phyloP scores from a whole-genome alignment of 2,797 vertebrate species.

The Aeoliscus strigatus region DNA sequence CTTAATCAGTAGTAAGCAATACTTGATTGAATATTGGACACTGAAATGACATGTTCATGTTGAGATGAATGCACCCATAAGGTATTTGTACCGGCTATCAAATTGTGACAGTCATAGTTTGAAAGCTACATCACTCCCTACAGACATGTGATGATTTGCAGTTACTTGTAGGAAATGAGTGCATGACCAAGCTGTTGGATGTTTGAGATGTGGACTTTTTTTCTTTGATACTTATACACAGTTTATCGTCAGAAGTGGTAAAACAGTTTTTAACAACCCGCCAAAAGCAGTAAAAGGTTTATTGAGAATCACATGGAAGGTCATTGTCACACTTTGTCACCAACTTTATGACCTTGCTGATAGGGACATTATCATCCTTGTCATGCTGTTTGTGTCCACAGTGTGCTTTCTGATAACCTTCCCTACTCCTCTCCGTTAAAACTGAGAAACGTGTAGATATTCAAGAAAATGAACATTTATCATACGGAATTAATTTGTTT shows the following conservation, averaged over 20 bases:
- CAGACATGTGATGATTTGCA: too few species aligned
- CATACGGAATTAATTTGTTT: not conserved
- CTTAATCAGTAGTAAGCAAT: constrained; percentile 11
- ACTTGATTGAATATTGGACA: constrained; percentile 18
- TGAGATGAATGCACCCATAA: too few species aligned
- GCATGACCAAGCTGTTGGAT: too few species aligned
- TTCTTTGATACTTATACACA: too few species aligned
- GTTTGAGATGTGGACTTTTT: too few species aligned
- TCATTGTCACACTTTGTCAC: constrained; percentile 2
- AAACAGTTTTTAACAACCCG: too few species aligned
- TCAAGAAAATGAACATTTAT: constrained; percentile 2
- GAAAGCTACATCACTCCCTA: too few species aligned
- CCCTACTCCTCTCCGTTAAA: not conserved
- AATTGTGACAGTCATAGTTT: too few species aligned
- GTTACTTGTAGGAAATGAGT: too few species aligned
- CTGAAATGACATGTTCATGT: not conserved
- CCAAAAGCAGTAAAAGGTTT: not conserved
- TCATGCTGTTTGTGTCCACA: constrained; percentile 3
- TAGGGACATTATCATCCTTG: not conserved
- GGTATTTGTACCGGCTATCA: too few species aligned
- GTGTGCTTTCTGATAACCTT: not conserved
- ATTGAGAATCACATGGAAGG: not conserved
- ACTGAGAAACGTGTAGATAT: not conserved
- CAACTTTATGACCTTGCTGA: constrained; percentile 9
- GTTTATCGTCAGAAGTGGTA: too few species aligned